Conservation (phyloP, 2,888 invertebrate genomes). For the Acheta domesticus region DNA sequence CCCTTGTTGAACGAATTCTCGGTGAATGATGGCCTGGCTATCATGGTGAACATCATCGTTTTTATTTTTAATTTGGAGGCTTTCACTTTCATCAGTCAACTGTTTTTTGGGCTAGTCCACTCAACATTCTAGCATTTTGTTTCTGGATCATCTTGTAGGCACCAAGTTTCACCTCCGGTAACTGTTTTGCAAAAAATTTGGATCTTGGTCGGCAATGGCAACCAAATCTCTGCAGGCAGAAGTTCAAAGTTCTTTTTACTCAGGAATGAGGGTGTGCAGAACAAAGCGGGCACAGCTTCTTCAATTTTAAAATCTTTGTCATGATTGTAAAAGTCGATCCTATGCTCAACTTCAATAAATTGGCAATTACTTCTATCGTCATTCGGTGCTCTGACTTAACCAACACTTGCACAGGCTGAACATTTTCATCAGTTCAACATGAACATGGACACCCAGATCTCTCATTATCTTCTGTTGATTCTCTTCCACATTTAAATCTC, state of each 20-base stretch:
- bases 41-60: neutral
- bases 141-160: neutral
- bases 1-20: neutral
- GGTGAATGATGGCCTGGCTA: neutral
- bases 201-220: neutral
- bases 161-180: slow-evolving; percentile 12
- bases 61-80: neutral
- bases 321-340: neutral
- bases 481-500: too few relatives aligned
- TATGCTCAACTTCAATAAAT: neutral
- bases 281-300: neutral
- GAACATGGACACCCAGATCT: too few relatives aligned
- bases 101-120: neutral
- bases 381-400: neutral
- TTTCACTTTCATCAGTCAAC: neutral
- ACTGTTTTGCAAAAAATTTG: slow-evolving; percentile 12
- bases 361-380: neutral
- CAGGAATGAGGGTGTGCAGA: neutral
- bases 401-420: neutral
- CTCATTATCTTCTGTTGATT: too few relatives aligned
- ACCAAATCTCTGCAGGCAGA: neutral
- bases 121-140: neutral
- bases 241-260: neutral
- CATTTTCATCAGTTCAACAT: too few relatives aligned
- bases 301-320: neutral